Base-by-base conservation (phyloP, 92 coral and sea anemone genomes). In the Diadumene lineata region DNA sequence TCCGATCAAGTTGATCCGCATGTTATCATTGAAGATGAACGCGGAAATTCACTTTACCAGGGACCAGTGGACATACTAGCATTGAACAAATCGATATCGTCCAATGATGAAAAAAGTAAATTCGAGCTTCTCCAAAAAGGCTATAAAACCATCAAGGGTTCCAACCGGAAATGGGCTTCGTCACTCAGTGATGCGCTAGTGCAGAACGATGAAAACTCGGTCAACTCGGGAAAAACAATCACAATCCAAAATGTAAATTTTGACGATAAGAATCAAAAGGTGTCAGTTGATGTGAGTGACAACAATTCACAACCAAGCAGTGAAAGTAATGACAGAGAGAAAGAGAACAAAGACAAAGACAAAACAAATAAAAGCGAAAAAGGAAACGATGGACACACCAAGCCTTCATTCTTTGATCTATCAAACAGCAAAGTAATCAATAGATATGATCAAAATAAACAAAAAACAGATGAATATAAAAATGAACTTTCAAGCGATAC, bases 21-120 rank as follows among this genome's bases (percentile, higher is more conserved):
- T 24, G 82, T 78, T 6, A 78, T 78, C 57, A 78, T 78, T 22
- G 82, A 78, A 38, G 82, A 78, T 68, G 82, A 78, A 21, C 61
- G 63, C 18, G 82, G 82, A 0, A 68, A 78, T 8, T 46, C 61
- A 15, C 70, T 78, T 11, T 78, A 78, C 23, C 82, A 78, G 43
- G 82, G 82, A 1, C 82, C 82, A 7, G 82, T 68, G 2, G 75
- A 78, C 65, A 78, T 78, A 1, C 7, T 30, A n/a, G 75, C 82
- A 21, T 66, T 68, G n/a, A 78, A 78, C 28, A 78, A 78, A 58
- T 66, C 82, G 9, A 53, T 68, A 4, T 11, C 75, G 8, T 78
- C 82, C 1, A 67, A 48, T 17, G 68, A 51, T 51, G 76, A 69
- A 16, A 31, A 60, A 56, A 43, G 11, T 8, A 50, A 69, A 1